Percentiles rank a stretch among this genome's conserved stretches.
phyloP scores from a whole-genome alignment of 1,140 invertebrate species.

The Cardiocondyla obscurior region DNA sequence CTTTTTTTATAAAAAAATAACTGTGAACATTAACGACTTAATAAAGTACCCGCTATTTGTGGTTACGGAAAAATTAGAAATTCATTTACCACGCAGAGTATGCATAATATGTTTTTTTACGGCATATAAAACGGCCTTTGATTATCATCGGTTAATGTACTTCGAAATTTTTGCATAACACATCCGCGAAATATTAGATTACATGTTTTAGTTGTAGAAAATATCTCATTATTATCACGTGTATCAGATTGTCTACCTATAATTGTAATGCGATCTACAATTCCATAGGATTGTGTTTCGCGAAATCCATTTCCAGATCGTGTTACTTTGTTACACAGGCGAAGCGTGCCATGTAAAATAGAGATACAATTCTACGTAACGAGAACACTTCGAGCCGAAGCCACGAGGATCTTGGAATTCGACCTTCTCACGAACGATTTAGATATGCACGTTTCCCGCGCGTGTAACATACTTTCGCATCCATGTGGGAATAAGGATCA shows the following conservation, averaged over 20 bases:
- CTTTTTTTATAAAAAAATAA: conserved; percentile 30
- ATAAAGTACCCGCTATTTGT: not conserved
- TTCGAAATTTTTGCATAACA: not conserved
- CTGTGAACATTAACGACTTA: not conserved
- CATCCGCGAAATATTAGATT: not conserved
- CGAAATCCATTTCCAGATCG: not conserved
- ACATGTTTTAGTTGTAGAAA: not conserved
- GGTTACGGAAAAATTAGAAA: not conserved
- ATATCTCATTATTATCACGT: not conserved
- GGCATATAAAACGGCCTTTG: not conserved
- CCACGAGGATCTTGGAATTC: not conserved
- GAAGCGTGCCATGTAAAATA: not conserved
- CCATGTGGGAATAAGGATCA: conserved; percentile 26
- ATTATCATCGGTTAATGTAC: not conserved
- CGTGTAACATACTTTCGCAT: not conserved
- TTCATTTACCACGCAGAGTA: not conserved
- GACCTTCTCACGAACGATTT: conserved; percentile 28
- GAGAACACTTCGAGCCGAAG: not conserved
- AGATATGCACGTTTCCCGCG: not conserved
- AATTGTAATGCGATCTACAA: not conserved
- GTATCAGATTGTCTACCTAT: not conserved
- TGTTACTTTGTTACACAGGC: not conserved
- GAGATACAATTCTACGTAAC: not conserved
- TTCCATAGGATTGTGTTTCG: conserved; percentile 2
- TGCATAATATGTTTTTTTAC: conserved; percentile 1